Conservation (phyloP, 2,113 vertebrate genomes). For the Passer domesticus region DNA sequence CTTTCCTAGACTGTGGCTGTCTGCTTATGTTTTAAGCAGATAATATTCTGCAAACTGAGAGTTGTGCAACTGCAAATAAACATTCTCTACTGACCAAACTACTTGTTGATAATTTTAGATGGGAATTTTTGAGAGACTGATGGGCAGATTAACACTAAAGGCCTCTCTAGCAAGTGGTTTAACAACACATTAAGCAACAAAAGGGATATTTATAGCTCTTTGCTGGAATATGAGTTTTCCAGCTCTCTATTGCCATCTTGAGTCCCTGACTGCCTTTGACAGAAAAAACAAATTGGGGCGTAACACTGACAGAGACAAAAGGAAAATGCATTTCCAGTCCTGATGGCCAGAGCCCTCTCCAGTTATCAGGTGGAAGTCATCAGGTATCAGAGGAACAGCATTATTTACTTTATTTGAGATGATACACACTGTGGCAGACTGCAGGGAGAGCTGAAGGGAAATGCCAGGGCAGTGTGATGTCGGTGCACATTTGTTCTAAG, state of each 20-base stretch:
- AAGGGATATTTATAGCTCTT: constrained; percentile 49
- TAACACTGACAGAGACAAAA: background rate
- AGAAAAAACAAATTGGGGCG: background rate
- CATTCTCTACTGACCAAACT: constrained; percentile 25
- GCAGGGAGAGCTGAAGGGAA: background rate
- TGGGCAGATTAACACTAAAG: constrained; percentile 46
- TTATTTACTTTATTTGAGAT: background rate
- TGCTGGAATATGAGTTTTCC: background rate
- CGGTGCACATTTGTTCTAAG: background rate
- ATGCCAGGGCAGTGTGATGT: background rate
- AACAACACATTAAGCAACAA: constrained; percentile 48
- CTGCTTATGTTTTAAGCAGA: constrained; percentile 13
- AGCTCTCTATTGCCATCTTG: constrained; percentile 70
- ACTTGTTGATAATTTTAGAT: constrained; percentile 62
- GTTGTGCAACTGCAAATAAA: constrained; percentile 26
- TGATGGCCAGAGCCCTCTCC: background rate
- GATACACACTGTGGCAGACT: fast-evolving
- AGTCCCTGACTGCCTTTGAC: background rate
- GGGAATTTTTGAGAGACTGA: constrained; percentile 46
- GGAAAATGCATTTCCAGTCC: background rate
- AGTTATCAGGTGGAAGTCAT: background rate
- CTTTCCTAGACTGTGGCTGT: background rate
- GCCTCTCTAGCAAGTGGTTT: constrained; percentile 25
- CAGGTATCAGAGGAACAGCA: background rate
- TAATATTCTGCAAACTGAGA: constrained; percentile 8